phyloP scores from a whole-genome alignment of 2,113 vertebrate genomes.

The Ctenomys sociabilis region DNA sequence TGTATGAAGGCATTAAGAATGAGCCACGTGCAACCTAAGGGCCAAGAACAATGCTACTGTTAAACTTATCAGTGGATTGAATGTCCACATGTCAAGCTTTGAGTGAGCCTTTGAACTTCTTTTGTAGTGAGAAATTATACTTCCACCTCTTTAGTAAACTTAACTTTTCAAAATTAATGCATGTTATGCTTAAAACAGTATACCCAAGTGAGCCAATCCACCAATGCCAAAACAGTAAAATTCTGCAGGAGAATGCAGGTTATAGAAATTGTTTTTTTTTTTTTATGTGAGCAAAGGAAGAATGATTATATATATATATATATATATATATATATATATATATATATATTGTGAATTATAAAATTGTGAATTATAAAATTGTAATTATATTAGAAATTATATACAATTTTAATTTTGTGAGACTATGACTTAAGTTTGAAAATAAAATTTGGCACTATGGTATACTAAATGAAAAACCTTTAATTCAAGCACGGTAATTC shows the following conservation, averaged over 20 bases:
- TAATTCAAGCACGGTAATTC: background rate
- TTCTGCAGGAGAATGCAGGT: background rate
- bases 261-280: background rate
- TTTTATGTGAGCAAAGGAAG: background rate
- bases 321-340: no score
- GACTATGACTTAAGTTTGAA: conserved; percentile 29
- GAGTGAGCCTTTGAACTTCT: conserved; percentile 21
- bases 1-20: background rate
- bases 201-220: background rate
- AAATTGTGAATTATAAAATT: no score
- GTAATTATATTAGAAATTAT: no score
- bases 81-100: background rate
- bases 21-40: background rate
- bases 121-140: background rate
- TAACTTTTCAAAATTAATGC: conserved; percentile 28
- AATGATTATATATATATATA: no score
- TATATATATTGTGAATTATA: background rate
- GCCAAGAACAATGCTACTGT: background rate
- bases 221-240: background rate
- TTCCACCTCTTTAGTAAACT: background rate
- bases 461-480: conserved; percentile 1
- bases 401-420: conserved; percentile 7
- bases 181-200: background rate
- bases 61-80: background rate
- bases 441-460: background rate